Base-by-base conservation (phyloP, 2,888 invertebrate species). In the Ypsolopha scabrella region DNA sequence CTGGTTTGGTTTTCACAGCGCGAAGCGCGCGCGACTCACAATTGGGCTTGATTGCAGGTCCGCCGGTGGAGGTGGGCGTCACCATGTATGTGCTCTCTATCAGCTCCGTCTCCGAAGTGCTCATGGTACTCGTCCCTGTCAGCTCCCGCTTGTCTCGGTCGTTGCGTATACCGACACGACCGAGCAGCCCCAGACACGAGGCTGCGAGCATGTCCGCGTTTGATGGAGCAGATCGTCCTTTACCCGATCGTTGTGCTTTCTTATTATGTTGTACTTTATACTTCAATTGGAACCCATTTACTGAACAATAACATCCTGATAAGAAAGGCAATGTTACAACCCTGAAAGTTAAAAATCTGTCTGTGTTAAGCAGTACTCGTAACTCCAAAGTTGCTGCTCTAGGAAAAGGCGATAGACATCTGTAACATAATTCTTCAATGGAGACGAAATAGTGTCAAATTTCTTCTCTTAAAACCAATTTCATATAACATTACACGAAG, bases 21-120 rank as follows among this genome's bases (percentile, higher is more conserved):
- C 73, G 64, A 67, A 62, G 63, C 65, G 68, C 64, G 68, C 66
- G 70, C 70, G 70, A 80, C 82, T 86, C 75, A 86, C 79, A 58
- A 77, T 79, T 82, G 83, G 83, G 72, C 82, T 85, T 87, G 83
- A 82, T 89, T 95, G 87, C 94, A 97, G 96, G 95, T 92, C 94
- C 94, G 87, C 96, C 97, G 81, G 97, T 98, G 89, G 96, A 95
- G 88, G 97, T 97, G 87, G 96, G 96, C 87, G 95, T 97, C 90
- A 97, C 97, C 89, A 96, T 97, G 94, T 96, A 96, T 91, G 96
- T 97, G 89, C 94, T 97, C 89, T 95, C 95, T 90, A 97, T 97
- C 92, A 95, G 96, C 90, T 96, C 96, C 87, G 95, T 97, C 88
- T 97, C 97, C 88, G 97, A 97, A 93, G 97, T 97, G 88, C 93